Conservation (phyloP, 2,797 vertebrate genomes). For the Gallirallus australis region DNA sequence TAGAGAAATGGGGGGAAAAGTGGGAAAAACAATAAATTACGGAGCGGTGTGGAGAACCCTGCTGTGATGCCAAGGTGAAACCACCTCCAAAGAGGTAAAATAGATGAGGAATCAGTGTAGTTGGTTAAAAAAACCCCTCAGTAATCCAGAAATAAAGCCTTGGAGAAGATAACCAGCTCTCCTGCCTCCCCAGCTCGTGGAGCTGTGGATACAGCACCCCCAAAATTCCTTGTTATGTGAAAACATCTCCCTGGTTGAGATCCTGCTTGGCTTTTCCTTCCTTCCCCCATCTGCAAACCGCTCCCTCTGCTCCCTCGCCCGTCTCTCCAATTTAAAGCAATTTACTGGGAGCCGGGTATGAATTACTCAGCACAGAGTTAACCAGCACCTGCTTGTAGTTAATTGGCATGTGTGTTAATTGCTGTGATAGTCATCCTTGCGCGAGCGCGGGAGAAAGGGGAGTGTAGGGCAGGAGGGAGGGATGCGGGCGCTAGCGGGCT, state of each 20-base stretch:
- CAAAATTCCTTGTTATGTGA: conserved; percentile 50
- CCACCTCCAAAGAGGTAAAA: neutral
- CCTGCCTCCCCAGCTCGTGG: neutral
- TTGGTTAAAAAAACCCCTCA: neutral
- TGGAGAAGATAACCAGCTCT: neutral
- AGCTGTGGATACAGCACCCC: conserved; percentile 59
- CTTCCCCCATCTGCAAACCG: neutral
- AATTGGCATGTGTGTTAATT: conserved; percentile 68
- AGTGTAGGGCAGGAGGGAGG: neutral
- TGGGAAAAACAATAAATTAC: neutral
- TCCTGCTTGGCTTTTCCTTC: neutral
- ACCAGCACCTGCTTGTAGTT: conserved; percentile 61
- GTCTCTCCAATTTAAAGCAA: conserved; percentile 51
- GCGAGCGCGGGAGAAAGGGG: neutral
- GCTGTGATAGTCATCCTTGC: conserved; percentile 42
- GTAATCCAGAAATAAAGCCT: neutral
- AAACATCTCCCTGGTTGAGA: conserved; percentile 22
- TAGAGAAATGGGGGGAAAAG: neutral
- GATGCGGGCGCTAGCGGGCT: neutral
- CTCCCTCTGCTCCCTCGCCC: conserved; percentile 23
- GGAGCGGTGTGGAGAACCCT: neutral
- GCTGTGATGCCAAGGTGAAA: neutral
- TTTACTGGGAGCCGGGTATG: conserved; percentile 36
- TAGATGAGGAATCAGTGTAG: neutral
- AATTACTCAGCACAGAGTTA: conserved; percentile 62